phyloP scores from a whole-genome alignment of 2,113 vertebrate genomes.

The Podocnemis expansa region DNA sequence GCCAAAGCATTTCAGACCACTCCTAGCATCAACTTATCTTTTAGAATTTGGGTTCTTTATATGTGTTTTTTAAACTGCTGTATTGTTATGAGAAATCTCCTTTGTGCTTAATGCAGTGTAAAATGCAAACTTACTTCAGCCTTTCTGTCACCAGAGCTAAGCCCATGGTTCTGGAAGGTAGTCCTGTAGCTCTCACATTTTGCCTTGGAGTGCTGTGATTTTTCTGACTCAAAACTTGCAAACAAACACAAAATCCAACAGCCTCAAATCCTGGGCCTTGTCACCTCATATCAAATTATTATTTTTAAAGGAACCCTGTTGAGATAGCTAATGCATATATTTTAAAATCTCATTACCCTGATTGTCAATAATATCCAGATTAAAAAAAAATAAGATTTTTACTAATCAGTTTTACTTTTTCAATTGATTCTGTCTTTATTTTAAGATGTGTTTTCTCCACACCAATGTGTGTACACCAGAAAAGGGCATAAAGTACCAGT shows the following conservation, averaged over 20 bases:
- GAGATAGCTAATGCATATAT: conserved; percentile 18
- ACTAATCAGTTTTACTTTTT: neutral
- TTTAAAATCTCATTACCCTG: conserved; percentile 2
- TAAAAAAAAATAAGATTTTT: neutral
- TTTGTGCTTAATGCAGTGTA: conserved; percentile 13
- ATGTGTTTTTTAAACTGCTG: neutral
- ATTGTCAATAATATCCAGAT: neutral
- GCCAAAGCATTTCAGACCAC: neutral
- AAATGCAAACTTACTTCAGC: neutral
- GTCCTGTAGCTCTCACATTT: neutral
- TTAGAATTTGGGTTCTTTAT: neutral
- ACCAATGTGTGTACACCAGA: neutral
- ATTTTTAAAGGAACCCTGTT: conserved; percentile 23
- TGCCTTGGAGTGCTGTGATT: conserved; percentile 14
- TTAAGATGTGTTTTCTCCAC: neutral
- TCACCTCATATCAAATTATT: conserved; percentile 46
- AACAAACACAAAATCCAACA: neutral
- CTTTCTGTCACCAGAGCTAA: neutral
- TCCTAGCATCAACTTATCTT: neutral
- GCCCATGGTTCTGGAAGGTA: conserved; percentile 32
- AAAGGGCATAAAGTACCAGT: neutral
- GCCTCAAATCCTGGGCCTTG: neutral
- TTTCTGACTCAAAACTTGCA: conserved; percentile 27
- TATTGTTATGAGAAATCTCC: neutral
- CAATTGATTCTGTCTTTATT: neutral